phyloP scores from a whole-genome alignment of 1,140 invertebrate genomes.

The Wasmannia auropunctata region DNA sequence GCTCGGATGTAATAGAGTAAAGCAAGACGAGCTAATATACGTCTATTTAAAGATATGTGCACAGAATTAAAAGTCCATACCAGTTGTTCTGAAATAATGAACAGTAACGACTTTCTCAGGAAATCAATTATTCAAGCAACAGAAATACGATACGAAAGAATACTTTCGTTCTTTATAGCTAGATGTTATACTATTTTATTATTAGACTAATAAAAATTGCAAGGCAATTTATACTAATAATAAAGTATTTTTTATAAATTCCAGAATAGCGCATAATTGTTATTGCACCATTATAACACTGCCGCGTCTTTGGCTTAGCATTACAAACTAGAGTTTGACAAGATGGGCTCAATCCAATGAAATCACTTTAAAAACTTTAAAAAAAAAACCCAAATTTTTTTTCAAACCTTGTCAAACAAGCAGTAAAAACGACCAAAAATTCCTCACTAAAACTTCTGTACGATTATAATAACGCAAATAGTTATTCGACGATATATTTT shows the following conservation, averaged over 20 bases:
- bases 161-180: constrained; percentile 5
- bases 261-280: constrained; percentile 70
- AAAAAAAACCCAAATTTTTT: too few relatives aligned
- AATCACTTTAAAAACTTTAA: too few relatives aligned
- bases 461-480: background rate
- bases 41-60: constrained; percentile 8
- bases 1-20: background rate
- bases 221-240: background rate
- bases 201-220: background rate
- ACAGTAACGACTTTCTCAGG: background rate
- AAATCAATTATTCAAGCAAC: constrained; percentile 49
- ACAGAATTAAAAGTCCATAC: constrained; percentile 10
- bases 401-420: too few relatives aligned
- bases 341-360: too few relatives aligned
- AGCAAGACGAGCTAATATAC: background rate
- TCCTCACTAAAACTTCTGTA: background rate
- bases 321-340: too few relatives aligned
- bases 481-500: background rate
- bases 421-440: background rate
- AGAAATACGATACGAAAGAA: constrained; percentile 26
- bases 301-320: constrained; percentile 29
- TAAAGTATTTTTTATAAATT: constrained; percentile 59
- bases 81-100: constrained; percentile 10
- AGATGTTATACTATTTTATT: background rate
- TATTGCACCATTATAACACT: constrained; percentile 57